A percentile compares a stretch with the other conserved stretches of the same genome.
These are phyloP conservation scores for Lichenostomus cassidix DNA, from an alignment of 2,113 vertebrate genomes.

Conservation along the genomic window DNA sequence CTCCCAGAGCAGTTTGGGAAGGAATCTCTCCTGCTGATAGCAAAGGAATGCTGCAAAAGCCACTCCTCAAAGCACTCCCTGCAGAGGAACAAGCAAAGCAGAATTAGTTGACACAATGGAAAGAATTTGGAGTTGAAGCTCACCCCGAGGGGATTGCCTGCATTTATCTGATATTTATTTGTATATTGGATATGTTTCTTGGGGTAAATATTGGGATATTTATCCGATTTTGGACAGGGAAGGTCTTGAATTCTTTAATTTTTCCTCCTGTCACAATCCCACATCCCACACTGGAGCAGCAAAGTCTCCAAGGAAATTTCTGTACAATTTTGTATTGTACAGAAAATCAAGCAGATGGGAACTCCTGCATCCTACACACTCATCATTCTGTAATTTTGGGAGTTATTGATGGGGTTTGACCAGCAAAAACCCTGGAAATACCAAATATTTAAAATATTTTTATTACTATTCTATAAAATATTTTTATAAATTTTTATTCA, in stretches of 20 bases:
- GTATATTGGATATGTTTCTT: too few species aligned
- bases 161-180: too few species aligned
- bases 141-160: too few species aligned
- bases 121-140: constrained; percentile 53
- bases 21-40: constrained; percentile 14
- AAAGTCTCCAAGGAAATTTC: not conserved
- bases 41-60: constrained; percentile 43
- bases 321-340: too few species aligned
- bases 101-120: constrained; percentile 36
- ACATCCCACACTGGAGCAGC: not conserved
- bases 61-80: constrained; percentile 51
- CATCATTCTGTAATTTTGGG: not conserved
- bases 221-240: not conserved
- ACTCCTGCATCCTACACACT: not conserved
- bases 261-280: not conserved
- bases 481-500: too few species aligned
- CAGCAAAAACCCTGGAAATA: not conserved
- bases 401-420: not conserved
- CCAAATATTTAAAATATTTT: not conserved
- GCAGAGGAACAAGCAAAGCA: not conserved
- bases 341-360: not conserved
- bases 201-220: too few species aligned
- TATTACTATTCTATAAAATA: too few species aligned
- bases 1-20: not conserved
- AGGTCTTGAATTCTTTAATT: fast-evolving